A percentile compares a stretch with the other conserved stretches of the same genome.
phyloP scores from a whole-genome alignment of 2,113 vertebrate genomes.

The Morphnarchus princeps region DNA sequence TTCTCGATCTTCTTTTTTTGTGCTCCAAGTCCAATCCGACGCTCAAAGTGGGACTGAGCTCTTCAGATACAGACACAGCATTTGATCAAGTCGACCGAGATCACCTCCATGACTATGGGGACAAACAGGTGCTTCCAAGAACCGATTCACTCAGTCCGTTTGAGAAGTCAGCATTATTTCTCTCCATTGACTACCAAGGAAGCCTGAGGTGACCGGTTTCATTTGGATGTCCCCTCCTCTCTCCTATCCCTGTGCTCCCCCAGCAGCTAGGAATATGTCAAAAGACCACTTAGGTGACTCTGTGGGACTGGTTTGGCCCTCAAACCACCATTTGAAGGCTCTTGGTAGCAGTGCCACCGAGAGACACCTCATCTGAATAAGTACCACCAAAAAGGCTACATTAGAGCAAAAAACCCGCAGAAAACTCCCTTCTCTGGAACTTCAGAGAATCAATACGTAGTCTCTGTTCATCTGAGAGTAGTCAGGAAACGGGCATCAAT shows the following conservation, averaged over 20 bases:
- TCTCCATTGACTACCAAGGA: not conserved
- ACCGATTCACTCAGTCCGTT: not conserved
- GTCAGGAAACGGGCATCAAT: slow-evolving; percentile 33
- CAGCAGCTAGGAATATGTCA: not conserved
- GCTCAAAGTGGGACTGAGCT: not conserved
- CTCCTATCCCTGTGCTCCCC: not conserved
- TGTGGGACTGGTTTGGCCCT: not conserved
- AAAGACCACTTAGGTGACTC: not conserved
- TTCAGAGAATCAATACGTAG: not conserved
- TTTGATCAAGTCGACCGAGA: not conserved
- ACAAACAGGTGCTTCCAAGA: not conserved
- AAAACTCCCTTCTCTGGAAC: not conserved
- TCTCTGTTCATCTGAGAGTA: not conserved
- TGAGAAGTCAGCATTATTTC: not conserved
- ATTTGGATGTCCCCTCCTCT: not conserved
- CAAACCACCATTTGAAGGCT: not conserved
- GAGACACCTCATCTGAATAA: not conserved
- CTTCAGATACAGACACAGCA: not conserved
- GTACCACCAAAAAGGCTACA: not conserved
- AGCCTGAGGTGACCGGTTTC: not conserved
- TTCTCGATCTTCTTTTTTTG: not conserved
- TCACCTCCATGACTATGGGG: not conserved
- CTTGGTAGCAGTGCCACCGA: not conserved
- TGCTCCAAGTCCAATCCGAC: not conserved
- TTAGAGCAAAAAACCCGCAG: not conserved